phyloP scores from a whole-genome alignment of 1,140 invertebrate species.

The Cheumatopsyche charites region DNA sequence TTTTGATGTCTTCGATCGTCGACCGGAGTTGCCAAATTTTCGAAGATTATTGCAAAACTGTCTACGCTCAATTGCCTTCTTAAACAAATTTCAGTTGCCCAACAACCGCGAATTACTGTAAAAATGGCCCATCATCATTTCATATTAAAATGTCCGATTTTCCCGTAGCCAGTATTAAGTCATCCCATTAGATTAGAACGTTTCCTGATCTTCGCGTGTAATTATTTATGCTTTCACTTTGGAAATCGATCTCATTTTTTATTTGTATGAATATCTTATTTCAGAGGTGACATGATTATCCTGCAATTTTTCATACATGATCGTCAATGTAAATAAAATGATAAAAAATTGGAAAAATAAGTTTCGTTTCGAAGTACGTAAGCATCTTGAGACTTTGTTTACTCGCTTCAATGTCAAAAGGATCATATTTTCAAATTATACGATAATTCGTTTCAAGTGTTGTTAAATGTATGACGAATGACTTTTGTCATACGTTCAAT shows the following conservation, averaged over 20 bases:
- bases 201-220: neutral
- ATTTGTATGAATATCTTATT: too few relatives aligned
- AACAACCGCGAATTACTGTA: conserved; percentile 13
- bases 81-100: conserved; percentile 16
- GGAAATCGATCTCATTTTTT: neutral
- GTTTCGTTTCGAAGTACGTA: too few relatives aligned
- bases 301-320: too few relatives aligned
- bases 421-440: too few relatives aligned
- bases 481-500: too few relatives aligned
- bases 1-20: conserved; percentile 2
- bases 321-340: too few relatives aligned
- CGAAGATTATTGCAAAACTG: conserved; percentile 1
- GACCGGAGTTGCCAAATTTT: conserved; percentile 24
- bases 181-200: neutral
- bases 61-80: conserved; percentile 16
- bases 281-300: too few relatives aligned
- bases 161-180: neutral
- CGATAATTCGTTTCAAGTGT: too few relatives aligned
- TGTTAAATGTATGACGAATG: too few relatives aligned
- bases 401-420: too few relatives aligned
- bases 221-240: conserved; percentile 2
- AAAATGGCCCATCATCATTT: conserved; percentile 16
- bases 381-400: too few relatives aligned
- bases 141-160: neutral
- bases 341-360: too few relatives aligned